Base-by-base conservation (phyloP, 1,140 invertebrate genomes). In the Zelostemma sp. region DNA sequence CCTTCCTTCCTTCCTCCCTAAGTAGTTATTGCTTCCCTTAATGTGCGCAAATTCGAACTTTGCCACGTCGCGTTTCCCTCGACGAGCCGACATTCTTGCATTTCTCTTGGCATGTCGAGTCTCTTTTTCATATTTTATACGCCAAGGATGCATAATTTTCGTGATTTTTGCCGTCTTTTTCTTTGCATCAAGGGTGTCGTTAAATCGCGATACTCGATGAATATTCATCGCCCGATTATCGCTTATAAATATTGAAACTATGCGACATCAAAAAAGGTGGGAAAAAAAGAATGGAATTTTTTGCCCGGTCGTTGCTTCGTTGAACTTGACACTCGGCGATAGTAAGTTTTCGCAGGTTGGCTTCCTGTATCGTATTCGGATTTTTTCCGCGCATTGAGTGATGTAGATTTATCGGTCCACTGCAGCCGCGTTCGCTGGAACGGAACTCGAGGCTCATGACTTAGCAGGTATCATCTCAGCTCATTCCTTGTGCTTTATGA, bases 401-500 rank as follows among this genome's bases (percentile, higher is more conserved):
- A 69, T 64, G 67, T 48, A 60, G 56, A 69, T 64, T 69, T 64
- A 69, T 69, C 67, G 67, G 61, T 59, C 59, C 61, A 41, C 31
- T 50, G 55, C 35, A 56, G 50, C 45, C 16, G 63, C 50, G 16
- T 55, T 48, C 51, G 57, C 33, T 48, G 69, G 49, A 72, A 76
- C 68, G 66, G 73, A 75, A 78, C 74, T 61, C 59, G 56, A 63
- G 48, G 66, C 28, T 46, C 43, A 49, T 33, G 56, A 57, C 47
- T 51, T 40, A 19, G 43, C 56, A 53, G 56, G 40, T 71, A 49
- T 62, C 54, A 77, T 70, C 72, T 50, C 8, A 1, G 57, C 66
- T 72, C 73, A 80, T 79, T 73, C 69, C 73, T 68, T 16, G 67
- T 77, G 70, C 56, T 81, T 79, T 75, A 77, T 68, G 77, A 70